These are phyloP conservation scores for Conchocele bisecta DNA, from an alignment of 2,888 invertebrate genomes.

Conservation along the genomic window DNA sequence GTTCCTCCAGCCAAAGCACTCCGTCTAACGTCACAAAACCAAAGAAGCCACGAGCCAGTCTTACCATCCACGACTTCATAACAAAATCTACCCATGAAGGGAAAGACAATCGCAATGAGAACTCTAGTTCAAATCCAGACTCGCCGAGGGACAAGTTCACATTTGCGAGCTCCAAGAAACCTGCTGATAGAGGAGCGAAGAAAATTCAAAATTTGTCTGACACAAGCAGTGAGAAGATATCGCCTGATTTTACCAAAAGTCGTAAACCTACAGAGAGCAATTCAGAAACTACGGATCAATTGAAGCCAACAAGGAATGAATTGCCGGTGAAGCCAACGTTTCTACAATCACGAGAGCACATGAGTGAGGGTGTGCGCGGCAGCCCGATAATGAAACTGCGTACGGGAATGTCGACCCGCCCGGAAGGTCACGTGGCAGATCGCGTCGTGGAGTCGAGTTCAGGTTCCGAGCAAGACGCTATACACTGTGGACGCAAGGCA, in stretches of 20 bases:
- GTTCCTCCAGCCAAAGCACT: background rate
- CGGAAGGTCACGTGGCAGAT: slow-evolving; percentile 52
- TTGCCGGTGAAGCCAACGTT: slow-evolving; percentile 73
- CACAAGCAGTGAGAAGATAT: slow-evolving; percentile 46
- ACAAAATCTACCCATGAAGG: slow-evolving; percentile 19
- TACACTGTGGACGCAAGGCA: slow-evolving; percentile 57
- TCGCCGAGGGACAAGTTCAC: slow-evolving; percentile 56
- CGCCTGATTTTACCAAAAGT: slow-evolving; percentile 16
- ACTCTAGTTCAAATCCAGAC: slow-evolving; percentile 62
- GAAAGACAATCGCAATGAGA: slow-evolving; percentile 35
- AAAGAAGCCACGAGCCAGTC: slow-evolving; percentile 15
- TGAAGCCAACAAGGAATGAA: slow-evolving; percentile 52
- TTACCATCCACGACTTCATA: slow-evolving; percentile 47
- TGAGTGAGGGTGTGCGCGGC: slow-evolving; percentile 58
- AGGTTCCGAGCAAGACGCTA: slow-evolving; percentile 74
- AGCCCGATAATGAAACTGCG: slow-evolving; percentile 61
- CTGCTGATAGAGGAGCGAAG: slow-evolving; percentile 13
- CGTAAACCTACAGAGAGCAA: slow-evolving; percentile 6
- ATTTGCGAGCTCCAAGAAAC: slow-evolving; percentile 31
- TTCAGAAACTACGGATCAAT: background rate
- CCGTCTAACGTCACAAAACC: slow-evolving; percentile 27
- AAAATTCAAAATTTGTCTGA: slow-evolving; percentile 23
- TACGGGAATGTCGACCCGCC: slow-evolving; percentile 27
- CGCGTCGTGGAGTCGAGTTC: slow-evolving; percentile 72
- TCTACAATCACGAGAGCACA: slow-evolving; percentile 59